Conservation (phyloP, 2,888 invertebrate species). For the Netelia melanura region DNA sequence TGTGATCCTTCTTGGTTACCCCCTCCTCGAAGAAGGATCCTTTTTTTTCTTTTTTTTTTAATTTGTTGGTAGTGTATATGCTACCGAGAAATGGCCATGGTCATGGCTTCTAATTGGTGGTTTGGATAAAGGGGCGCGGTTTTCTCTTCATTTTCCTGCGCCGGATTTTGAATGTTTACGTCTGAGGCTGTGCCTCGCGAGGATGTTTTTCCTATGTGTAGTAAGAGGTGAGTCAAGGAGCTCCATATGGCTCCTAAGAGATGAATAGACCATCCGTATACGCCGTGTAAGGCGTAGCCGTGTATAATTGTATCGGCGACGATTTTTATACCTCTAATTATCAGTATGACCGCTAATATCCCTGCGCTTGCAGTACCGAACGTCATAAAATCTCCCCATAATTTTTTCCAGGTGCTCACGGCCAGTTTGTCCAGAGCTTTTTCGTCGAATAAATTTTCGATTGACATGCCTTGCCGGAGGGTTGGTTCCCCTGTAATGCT, state of each 20-base stretch:
- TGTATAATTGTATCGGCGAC: constrained; percentile 31
- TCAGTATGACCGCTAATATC: constrained; percentile 38
- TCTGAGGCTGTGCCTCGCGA: too few relatives aligned
- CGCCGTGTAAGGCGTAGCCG: background rate
- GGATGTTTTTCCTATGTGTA: background rate
- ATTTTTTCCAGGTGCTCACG: background rate
- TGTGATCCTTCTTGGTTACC: too few relatives aligned
- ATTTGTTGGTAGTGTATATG: too few relatives aligned
- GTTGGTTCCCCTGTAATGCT: constrained; percentile 23
- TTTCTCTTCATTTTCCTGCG: too few relatives aligned
- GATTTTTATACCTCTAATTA: constrained; percentile 38
- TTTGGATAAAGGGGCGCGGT: too few relatives aligned
- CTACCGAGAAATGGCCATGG: too few relatives aligned
- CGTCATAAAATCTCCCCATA: constrained; percentile 44
- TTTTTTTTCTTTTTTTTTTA: too few relatives aligned
- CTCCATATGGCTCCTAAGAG: constrained; percentile 6
- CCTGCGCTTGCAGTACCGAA: constrained; percentile 56
- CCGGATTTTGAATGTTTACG: too few relatives aligned
- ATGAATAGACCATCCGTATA: constrained; percentile 14
- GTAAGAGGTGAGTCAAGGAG: background rate
- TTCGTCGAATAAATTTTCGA: constrained; percentile 33
- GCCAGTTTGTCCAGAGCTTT: constrained; percentile 33
- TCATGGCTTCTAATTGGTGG: too few relatives aligned
- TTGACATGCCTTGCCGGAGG: constrained; percentile 11
- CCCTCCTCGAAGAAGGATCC: too few relatives aligned